Base-by-base conservation (phyloP, 2,113 vertebrate species). In the Lepus europaeus region DNA sequence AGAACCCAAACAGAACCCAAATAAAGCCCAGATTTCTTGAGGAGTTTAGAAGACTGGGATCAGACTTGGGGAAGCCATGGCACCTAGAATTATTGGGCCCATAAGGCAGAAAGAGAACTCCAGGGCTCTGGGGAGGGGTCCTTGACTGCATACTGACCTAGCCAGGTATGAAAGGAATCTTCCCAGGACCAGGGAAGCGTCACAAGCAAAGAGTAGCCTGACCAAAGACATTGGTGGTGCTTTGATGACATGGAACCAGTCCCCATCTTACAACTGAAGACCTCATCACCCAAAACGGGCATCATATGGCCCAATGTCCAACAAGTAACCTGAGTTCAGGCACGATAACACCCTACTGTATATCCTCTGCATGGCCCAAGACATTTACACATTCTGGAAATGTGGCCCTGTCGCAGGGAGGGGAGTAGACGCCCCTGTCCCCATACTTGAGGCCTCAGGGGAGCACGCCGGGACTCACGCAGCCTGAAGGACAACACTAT, bases 161-260 rank as follows among this genome's bases (percentile, higher is more conserved):
- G 2, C 19, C 8, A 5, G 0, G 10, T 3, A 5, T 68, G 36
- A 92, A 59, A 68, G 56, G 53, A 96, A 91, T 39, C 6, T 69
- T 22, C 9, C 39, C 19, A 23, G 49, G 5, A 14, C 8, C 88
- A 66, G 29, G 27, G 22, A 74, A 68, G 25, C 13, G 64, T 17
- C 17, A 36, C 31, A 72, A 63, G 56, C 22, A 93, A 89, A 83
- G 27, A 63, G 16, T 9, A 49, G 31, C 36, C 68, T 80, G 39
- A 68, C 39, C 5, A 39, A 29, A 83, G 19, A 92, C 87, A 73
- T 25, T n/a, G 11, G 20, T 17, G 45, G 14, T 81, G 29, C 66
- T 89, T 63, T 68, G 45, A 96, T 17, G 53, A 81, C 56, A 66
- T 36, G 19, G 49, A 5, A 23, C 23, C 68, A 73, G n/a, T 92